These are phyloP conservation scores for Phalloptychus januarius DNA, from an alignment of 2,797 vertebrate genomes.

Conservation along the genomic window DNA sequence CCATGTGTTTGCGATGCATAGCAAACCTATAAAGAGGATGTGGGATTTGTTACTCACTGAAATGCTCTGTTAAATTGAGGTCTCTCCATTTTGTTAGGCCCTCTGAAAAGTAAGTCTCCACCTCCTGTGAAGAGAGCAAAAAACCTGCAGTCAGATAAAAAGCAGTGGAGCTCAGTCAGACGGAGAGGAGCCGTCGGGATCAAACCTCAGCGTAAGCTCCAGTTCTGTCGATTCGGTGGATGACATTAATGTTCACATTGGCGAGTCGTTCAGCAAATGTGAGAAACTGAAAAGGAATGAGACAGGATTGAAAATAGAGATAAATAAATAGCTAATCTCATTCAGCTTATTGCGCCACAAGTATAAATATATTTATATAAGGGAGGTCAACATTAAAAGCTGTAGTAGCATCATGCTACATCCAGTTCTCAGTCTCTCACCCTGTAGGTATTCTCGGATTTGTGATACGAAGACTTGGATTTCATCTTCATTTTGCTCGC, in stretches of 20 bases:
- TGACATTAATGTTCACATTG: constrained; percentile 94
- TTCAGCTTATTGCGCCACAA: not conserved
- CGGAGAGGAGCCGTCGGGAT: fast-evolving
- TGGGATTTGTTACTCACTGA: constrained; percentile 82
- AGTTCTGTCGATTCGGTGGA: constrained; percentile 95
- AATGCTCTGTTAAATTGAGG: constrained; percentile 92
- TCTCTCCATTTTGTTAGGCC: constrained; percentile 95
- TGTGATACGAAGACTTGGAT: constrained; percentile 89
- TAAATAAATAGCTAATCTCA: not conserved
- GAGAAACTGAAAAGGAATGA: constrained; percentile 85
- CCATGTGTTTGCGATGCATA: not conserved
- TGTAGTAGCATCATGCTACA: constrained; percentile 17
- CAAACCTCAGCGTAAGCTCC: constrained; percentile 90
- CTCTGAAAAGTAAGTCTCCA: constrained; percentile 96
- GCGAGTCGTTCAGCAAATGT: constrained; percentile 96
- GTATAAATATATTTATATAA: too few relatives aligned
- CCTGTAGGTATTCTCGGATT: constrained; percentile 91
- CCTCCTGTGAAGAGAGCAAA: constrained; percentile 78
- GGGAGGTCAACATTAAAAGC: not conserved
- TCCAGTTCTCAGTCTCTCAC: constrained; percentile 75
- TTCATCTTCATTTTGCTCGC: constrained; percentile 88
- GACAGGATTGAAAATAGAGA: not conserved
- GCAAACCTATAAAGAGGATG: not conserved
- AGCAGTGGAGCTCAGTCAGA: not conserved
- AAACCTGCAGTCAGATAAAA: not conserved